Conservation (phyloP, 2,888 invertebrate genomes). For the Margaritifera margaritifera region DNA sequence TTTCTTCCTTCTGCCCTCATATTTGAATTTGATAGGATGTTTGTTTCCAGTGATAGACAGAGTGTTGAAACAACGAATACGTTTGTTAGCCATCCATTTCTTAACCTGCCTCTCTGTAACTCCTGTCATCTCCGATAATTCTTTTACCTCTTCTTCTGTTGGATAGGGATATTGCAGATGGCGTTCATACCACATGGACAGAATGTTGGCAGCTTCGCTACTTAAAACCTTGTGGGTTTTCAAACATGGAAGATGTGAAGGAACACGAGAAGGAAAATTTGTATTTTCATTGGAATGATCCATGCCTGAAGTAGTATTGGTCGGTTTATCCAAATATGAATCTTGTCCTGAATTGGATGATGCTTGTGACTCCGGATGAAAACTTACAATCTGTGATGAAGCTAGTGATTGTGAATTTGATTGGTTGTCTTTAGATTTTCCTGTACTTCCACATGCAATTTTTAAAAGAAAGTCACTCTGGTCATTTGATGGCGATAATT, state of each 20-base stretch:
- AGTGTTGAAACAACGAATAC: slow-evolving; percentile 64
- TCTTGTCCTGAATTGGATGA: no score
- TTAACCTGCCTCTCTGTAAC: slow-evolving; percentile 60
- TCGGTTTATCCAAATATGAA: no score
- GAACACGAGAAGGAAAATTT: no score
- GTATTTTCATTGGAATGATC: no score
- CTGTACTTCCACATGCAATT: no score
- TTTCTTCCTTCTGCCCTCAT: slow-evolving; percentile 37
- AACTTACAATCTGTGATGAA: no score
- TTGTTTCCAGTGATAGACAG: slow-evolving; percentile 65
- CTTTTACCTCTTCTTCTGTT: slow-evolving; percentile 49
- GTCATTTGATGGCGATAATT: slow-evolving; percentile 14
- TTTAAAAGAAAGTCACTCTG: not conserved
- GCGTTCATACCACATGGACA: slow-evolving; percentile 56
- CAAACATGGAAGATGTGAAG: slow-evolving; percentile 10
- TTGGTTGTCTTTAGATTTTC: no score
- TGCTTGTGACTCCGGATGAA: no score
- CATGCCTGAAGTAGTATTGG: no score
- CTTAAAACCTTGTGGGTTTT: slow-evolving; percentile 37
- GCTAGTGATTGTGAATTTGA: no score
- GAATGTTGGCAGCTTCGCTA: slow-evolving; percentile 41
- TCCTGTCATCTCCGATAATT: slow-evolving; percentile 44
- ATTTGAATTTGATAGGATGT: slow-evolving; percentile 62
- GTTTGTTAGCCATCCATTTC: slow-evolving; percentile 69
- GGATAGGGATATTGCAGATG: slow-evolving; percentile 66